These are phyloP conservation scores for Eristalis pertinax DNA, from an alignment of 2,888 invertebrate species.

Conservation along the genomic window DNA sequence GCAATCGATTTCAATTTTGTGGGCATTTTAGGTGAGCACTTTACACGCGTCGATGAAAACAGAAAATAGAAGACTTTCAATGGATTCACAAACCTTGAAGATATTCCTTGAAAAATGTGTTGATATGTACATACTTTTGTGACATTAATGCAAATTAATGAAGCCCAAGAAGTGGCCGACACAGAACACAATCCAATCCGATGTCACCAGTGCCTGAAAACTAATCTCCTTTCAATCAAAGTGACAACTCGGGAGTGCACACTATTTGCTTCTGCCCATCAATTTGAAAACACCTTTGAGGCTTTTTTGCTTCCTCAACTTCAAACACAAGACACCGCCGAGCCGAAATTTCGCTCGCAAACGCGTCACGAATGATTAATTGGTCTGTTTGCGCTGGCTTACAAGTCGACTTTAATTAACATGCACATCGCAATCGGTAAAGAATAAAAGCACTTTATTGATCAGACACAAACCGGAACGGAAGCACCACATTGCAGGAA, in stretches of 20 bases:
- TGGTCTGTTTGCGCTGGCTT: background rate
- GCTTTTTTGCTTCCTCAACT: background rate
- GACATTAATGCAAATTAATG: background rate
- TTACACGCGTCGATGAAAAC: background rate
- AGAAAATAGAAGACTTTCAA: background rate
- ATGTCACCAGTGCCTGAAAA: background rate
- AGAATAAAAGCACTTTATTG: conserved; percentile 22
- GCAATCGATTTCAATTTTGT: background rate
- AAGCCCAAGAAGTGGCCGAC: background rate
- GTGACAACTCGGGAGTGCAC: background rate
- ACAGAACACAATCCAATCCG: background rate
- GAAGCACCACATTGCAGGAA: background rate
- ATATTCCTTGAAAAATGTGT: background rate
- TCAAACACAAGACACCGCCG: conserved; percentile 9
- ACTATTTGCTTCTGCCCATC: background rate
- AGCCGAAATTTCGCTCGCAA: background rate
- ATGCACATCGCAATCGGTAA: background rate
- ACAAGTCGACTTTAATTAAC: conserved; percentile 12
- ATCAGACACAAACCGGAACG: conserved; percentile 13
- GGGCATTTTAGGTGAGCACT: background rate
- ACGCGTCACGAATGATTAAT: conserved; percentile 40
- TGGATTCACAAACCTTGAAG: background rate
- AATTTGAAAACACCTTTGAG: background rate
- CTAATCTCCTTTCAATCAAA: background rate
- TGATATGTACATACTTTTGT: background rate